Evolutionary conservation across 2,113 vertebrate species (phyloP).

Genomic region (Aplodontia rufa): DNA sequence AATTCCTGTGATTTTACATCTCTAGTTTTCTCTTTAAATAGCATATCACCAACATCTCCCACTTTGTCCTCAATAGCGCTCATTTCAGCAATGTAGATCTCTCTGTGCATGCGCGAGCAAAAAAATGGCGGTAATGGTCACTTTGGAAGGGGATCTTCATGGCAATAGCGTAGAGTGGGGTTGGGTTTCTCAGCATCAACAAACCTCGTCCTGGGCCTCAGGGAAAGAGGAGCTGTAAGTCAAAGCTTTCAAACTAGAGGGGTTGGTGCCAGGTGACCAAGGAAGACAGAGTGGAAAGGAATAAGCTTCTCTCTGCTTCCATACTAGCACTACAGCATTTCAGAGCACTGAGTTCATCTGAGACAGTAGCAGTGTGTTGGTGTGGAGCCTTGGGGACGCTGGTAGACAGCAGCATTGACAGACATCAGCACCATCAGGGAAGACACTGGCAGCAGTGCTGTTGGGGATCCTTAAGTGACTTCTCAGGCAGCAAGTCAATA

Average conservation of each 20-base stretch:
- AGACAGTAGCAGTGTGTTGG: background rate
- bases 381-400: background rate
- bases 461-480: background rate
- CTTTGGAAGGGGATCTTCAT: background rate
- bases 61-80: background rate
- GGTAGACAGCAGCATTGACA: no score
- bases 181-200: background rate
- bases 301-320: background rate
- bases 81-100: background rate
- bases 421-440: background rate
- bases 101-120: background rate
- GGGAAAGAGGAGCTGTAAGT: background rate
- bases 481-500: background rate
- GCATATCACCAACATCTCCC: background rate
- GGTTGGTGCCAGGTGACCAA: background rate
- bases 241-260: background rate
- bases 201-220: background rate
- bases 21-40: slow-evolving; percentile 44
- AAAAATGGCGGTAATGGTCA: background rate
- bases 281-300: background rate
- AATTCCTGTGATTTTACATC: background rate
- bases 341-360: background rate
- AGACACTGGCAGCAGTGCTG: background rate
- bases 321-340: background rate
- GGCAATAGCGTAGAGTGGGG: background rate